phyloP scores from a whole-genome alignment of 1,140 invertebrate genomes.

The Uloborus diversus region DNA sequence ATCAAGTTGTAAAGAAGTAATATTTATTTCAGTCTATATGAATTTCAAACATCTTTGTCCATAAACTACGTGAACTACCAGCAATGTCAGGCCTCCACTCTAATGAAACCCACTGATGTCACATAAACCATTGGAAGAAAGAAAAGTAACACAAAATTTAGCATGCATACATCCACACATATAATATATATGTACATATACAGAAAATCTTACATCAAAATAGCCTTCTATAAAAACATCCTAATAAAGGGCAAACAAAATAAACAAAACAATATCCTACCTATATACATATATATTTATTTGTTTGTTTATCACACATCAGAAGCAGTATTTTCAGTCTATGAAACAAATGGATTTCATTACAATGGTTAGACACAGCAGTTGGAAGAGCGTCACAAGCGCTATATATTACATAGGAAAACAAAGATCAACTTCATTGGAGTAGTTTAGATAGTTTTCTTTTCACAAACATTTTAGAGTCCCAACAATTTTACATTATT shows the following conservation, averaged over 20 bases:
- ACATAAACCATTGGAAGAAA: conserved; percentile 19
- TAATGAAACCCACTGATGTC: conserved; percentile 34
- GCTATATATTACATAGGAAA: neutral
- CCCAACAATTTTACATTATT: no score
- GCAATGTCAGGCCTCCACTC: conserved; percentile 19
- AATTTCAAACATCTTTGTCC: conserved; percentile 3
- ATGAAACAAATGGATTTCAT: conserved; percentile 32
- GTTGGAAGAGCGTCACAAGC: conserved; percentile 16
- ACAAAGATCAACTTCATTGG: neutral
- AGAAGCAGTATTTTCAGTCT: neutral
- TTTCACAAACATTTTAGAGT: no score
- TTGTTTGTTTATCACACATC: conserved; percentile 15
- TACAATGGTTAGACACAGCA: conserved; percentile 11
- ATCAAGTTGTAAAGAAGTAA: conserved; percentile 41
- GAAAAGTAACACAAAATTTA: conserved; percentile 9
- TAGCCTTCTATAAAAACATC: conserved; percentile 1
- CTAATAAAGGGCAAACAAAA: conserved; percentile 1
- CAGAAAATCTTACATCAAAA: conserved; percentile 40
- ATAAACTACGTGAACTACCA: conserved; percentile 30
- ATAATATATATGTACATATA: no score
- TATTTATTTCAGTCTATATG: conserved; percentile 47
- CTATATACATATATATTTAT: neutral
- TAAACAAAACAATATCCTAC: neutral
- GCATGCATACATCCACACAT: conserved; percentile 27
- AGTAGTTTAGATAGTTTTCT: neutral